Conservation (phyloP, 2,113 vertebrate species). For the Corythornis vintsioides region DNA sequence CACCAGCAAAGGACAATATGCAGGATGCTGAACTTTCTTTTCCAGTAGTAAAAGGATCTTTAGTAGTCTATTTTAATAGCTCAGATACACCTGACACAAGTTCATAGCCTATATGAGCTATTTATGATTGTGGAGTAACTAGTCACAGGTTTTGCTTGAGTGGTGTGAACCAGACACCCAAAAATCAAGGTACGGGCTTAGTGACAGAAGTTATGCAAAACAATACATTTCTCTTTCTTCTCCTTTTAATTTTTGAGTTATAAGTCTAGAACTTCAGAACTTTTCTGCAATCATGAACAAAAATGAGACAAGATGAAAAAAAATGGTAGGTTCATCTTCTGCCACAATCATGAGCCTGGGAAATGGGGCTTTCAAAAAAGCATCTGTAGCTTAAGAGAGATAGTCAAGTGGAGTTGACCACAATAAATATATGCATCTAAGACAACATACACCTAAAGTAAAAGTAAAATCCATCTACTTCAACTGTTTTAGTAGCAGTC, state of each 20-base stretch:
- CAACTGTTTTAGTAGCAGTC: neutral
- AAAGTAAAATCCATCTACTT: neutral
- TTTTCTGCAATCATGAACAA: neutral
- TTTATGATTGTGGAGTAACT: neutral
- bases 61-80: neutral
- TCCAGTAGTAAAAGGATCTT: neutral
- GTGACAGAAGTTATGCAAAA: neutral
- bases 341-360: neutral
- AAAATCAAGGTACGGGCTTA: neutral
- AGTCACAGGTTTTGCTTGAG: neutral
- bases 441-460: neutral
- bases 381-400: neutral
- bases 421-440: neutral
- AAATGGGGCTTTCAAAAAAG: neutral
- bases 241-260: neutral
- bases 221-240: neutral
- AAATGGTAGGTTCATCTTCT: neutral
- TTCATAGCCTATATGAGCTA: neutral
- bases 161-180: neutral
- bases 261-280: neutral
- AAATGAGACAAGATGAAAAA: neutral
- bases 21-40: neutral
- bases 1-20: neutral
- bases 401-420: neutral
- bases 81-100: neutral